phyloP scores from a whole-genome alignment of 2,797 vertebrate species.

The Galaxias olidus region DNA sequence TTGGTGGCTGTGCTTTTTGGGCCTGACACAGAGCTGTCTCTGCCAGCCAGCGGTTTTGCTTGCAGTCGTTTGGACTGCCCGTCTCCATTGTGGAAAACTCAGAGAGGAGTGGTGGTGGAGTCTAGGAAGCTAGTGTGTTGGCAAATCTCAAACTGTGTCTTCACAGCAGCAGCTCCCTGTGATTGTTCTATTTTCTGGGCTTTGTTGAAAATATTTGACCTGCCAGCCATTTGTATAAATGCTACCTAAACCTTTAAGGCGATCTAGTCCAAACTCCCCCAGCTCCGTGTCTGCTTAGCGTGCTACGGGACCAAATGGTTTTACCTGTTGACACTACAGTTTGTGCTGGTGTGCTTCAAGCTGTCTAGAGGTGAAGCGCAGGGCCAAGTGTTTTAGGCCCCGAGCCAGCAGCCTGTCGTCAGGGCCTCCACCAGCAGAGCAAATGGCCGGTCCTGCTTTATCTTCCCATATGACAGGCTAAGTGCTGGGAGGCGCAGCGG shows the following conservation, averaged over 20 bases:
- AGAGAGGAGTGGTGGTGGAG: constrained; percentile 27
- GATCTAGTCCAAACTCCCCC: too few species aligned
- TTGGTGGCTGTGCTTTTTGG: constrained; percentile 50
- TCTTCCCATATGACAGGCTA: constrained; percentile 37
- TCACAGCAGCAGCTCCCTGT: background rate
- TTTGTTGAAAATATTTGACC: constrained; percentile 31
- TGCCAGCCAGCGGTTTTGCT: constrained; percentile 29
- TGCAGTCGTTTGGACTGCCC: constrained; percentile 34
- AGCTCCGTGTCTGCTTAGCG: too few species aligned
- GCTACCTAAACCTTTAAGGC: too few species aligned
- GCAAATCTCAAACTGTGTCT: constrained; percentile 17
- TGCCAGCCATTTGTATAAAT: constrained; percentile 14
- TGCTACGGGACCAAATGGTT: constrained; percentile 5
- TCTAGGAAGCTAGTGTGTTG: constrained; percentile 17
- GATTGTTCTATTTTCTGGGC: constrained; percentile 23
- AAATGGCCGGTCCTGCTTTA: constrained; percentile 33
- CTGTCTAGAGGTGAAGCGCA: constrained; percentile 28
- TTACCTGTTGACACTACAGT: constrained; percentile 23
- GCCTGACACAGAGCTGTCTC: constrained; percentile 55
- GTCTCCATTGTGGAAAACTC: constrained; percentile 37
- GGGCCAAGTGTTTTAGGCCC: constrained; percentile 21
- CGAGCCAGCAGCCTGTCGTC: constrained; percentile 16
- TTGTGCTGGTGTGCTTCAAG: constrained; percentile 15
- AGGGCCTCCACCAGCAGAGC: constrained; percentile 10
- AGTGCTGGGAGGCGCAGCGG: constrained; percentile 35